Evolutionary conservation across 2,797 vertebrate genomes (phyloP).

Genomic region (Clamator glandarius): DNA sequence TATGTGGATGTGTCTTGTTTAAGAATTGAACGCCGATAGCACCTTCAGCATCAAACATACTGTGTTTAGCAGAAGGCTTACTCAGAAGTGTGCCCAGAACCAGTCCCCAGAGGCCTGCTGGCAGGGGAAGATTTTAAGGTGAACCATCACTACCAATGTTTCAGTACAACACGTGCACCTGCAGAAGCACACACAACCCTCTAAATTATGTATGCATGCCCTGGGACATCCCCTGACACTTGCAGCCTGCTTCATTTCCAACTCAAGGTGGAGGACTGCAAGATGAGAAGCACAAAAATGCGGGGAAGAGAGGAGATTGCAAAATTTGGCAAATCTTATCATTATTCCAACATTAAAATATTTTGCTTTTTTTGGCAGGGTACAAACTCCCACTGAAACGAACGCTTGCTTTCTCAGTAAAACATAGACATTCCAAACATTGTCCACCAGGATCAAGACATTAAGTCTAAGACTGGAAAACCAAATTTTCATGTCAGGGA

Average conservation of each 20-base stretch:
- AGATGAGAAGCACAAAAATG: neutral
- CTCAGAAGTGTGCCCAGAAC: neutral
- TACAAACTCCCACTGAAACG: neutral
- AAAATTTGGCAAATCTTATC: neutral
- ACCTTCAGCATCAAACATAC: neutral
- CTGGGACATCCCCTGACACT: neutral
- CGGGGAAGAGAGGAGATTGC: accelerated
- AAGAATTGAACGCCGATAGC: neutral
- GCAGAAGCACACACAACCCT: neutral
- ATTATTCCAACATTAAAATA: neutral
- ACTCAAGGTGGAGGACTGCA: accelerated
- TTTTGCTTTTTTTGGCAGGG: neutral
- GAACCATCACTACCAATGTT: neutral
- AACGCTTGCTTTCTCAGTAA: neutral
- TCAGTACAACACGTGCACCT: neutral
- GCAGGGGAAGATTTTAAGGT: neutral
- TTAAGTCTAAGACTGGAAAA: neutral
- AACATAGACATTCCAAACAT: neutral
- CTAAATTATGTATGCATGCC: neutral
- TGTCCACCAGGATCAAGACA: neutral
- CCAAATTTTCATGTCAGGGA: neutral
- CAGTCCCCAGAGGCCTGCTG: neutral
- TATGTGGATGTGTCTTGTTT: neutral
- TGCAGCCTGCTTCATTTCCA: neutral
- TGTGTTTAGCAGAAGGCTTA: neutral